Conservation (phyloP, 2,113 vertebrate genomes). For the Zootoca vivipara region DNA sequence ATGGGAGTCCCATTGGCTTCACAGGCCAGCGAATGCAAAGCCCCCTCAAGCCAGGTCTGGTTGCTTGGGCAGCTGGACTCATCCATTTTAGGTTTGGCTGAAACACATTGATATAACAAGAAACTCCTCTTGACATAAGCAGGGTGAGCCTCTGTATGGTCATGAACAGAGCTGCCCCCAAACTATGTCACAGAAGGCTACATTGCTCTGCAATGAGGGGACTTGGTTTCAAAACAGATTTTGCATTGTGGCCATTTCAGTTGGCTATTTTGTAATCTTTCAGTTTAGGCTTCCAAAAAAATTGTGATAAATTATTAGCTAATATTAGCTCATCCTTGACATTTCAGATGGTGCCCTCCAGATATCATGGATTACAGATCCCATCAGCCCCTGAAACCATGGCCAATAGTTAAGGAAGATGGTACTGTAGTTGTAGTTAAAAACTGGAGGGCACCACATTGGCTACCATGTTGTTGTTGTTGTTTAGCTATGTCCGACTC, state of each 20-base stretch:
- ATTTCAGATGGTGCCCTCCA: no score
- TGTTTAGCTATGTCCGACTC: no score
- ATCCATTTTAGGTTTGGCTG: slow-evolving; percentile 65
- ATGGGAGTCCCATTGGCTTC: slow-evolving; percentile 54
- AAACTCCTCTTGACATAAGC: not conserved
- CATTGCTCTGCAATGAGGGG: not conserved
- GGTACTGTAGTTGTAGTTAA: no score
- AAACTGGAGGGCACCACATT: no score
- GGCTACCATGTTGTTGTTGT: no score
- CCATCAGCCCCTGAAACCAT: no score
- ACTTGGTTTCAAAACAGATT: not conserved
- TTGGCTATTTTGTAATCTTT: not conserved
- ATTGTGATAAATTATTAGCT: no score
- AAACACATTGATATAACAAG: slow-evolving; percentile 17
- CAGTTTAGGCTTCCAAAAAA: not conserved
- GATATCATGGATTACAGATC: no score
- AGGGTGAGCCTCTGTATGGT: not conserved
- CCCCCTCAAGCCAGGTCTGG: slow-evolving; percentile 68
- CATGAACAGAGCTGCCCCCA: not conserved
- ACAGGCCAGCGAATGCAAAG: slow-evolving; percentile 25
- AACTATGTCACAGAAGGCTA: not conserved
- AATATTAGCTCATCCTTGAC: no score
- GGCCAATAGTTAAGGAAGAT: no score
- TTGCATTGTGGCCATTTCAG: not conserved
- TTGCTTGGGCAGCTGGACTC: slow-evolving; percentile 65